Evolutionary conservation across 2,113 vertebrate species (phyloP).

Genomic region (Laterallus jamaicensis): DNA sequence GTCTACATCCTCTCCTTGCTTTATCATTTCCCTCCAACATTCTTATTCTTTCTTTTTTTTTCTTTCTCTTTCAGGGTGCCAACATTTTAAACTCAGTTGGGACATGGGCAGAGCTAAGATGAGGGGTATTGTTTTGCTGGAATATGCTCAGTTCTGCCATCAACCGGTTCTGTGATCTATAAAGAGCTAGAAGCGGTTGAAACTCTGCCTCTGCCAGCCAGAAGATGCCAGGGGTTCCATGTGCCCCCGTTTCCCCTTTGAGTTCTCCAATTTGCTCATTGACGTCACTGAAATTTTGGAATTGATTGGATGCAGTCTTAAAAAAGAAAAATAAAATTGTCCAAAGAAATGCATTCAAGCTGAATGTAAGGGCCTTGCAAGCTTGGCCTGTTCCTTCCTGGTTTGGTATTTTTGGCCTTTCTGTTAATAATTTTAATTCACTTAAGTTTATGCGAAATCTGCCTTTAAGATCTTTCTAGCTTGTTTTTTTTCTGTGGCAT

Average conservation of each 20-base stretch:
- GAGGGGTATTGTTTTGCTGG: constrained; percentile 68
- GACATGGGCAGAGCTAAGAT: constrained; percentile 70
- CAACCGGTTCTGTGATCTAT: constrained; percentile 64
- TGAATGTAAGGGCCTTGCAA: constrained; percentile 59
- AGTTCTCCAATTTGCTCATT: constrained; percentile 53
- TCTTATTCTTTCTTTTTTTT: constrained; percentile 65
- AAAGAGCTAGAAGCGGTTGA: constrained; percentile 64
- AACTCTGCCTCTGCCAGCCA: constrained; percentile 60
- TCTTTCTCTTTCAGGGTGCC: constrained; percentile 63
- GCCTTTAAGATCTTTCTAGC: constrained; percentile 6
- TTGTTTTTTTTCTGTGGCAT: constrained; percentile 39
- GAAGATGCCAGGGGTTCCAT: constrained; percentile 62
- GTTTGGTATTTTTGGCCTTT: constrained; percentile 44
- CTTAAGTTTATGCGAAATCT: constrained; percentile 33
- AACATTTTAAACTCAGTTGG: constrained; percentile 65
- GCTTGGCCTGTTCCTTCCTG: constrained; percentile 52
- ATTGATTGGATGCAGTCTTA: constrained; percentile 47
- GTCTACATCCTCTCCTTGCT: constrained; percentile 32
- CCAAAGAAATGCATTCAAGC: constrained; percentile 52
- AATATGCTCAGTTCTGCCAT: constrained; percentile 63
- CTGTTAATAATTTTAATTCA: constrained; percentile 45
- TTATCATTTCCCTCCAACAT: constrained; percentile 35
- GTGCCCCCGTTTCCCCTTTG: constrained; percentile 17
- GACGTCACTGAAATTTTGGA: constrained; percentile 56
- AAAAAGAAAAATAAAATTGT: constrained; percentile 32